Base-by-base conservation (phyloP, 2,888 invertebrate genomes). In the Rhogogaster chlorosoma region DNA sequence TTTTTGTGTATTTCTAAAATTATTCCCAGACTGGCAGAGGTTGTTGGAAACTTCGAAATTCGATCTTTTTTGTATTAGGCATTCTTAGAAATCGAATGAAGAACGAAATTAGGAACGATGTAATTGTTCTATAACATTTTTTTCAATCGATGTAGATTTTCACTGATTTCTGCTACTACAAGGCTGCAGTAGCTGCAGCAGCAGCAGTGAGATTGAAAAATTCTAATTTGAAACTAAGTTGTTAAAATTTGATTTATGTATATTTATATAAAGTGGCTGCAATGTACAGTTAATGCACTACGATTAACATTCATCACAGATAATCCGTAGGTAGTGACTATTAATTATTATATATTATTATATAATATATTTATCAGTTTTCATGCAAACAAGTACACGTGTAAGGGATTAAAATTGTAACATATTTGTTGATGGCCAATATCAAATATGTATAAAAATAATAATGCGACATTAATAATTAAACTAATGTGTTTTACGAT, bases 381-480 rank as follows among this genome's bases (percentile, higher is more conserved):
- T 88, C 88, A 87, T 87, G 88, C 87, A 88, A 89, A 91, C 88
- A 88, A 88, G 87, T 87, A 87, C 85, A 90, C 71, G 73, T 82
- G 67, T 82, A 84, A 86, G 85, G 75, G 77, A 85, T 67, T 84
- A 87, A 86, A 88, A 89, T 89, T 91, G 91, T 91, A 91, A 91
- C 90, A 91, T 91, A 91, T 91, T 91, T 91, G 91, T 91, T 91
- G 91, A 91, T 91, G 90, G 91, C 91, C 91, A 91, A 91, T 91
- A 91, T 91, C 91, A 91, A 91, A 91, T 91, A 91, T 91, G 91
- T 91, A 91, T 91, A 90, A 91, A 91, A 89, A 88, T 90, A 90
- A 90, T 91, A 90, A 91, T 89, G 88, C 90, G 88, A 89, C 90
- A 91, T 90, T 91, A 91, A 88, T 91, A 91, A 91, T 91, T 83